Evolutionary conservation across 2,113 vertebrate genomes (phyloP).

Genomic region (Piprites chloris): DNA sequence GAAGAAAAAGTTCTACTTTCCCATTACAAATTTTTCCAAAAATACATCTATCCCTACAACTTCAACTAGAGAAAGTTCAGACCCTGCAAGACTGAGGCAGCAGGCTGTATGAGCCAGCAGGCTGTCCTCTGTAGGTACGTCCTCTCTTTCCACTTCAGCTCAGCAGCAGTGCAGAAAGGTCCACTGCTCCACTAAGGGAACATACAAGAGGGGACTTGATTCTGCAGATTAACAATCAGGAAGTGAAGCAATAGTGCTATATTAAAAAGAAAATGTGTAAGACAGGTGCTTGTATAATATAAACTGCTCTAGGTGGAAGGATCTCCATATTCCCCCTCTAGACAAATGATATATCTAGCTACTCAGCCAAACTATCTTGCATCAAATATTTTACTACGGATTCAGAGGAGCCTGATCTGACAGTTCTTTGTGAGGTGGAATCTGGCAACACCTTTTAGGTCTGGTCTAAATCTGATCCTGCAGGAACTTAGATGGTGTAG

Average conservation of each 20-base stretch:
- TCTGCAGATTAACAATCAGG: background rate
- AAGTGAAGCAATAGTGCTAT: background rate
- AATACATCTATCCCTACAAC: no score
- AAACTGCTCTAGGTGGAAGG: background rate
- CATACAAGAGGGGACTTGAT: background rate
- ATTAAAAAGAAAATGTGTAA: background rate
- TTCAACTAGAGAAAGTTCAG: background rate
- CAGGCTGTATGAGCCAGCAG: background rate
- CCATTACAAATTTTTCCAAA: no score
- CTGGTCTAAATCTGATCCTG: background rate
- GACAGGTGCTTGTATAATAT: background rate
- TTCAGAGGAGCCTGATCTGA: background rate
- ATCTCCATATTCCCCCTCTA: background rate
- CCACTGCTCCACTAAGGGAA: background rate
- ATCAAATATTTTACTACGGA: background rate
- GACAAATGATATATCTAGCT: background rate
- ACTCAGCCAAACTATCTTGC: background rate
- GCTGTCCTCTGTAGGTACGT: background rate
- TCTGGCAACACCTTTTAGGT: background rate
- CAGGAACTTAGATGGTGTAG: rapidly evolving
- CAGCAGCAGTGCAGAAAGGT: background rate
- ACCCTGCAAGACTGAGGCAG: background rate
- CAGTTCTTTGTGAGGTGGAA: background rate
- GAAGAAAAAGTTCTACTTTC: no score
- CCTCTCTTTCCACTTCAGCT: background rate